A percentile compares a stretch with the other conserved stretches of the same genome.
Evolutionary conservation across 2,113 vertebrate genomes (phyloP).

Genomic region (Xenopus tropicalis): UCB_Xtro_10.0 CM004446.2:65278001-65278500

Average conservation of each 20-base stretch:
- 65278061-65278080: neutral
- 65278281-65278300: no score
- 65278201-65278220: slow-evolving; percentile 47
- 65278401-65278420: no score
- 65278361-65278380: no score
- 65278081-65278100: neutral
- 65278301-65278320: no score
- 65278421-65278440: no score
- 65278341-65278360: no score
- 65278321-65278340: no score
- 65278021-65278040: slow-evolving; percentile 44
- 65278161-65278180: slow-evolving; percentile 50
- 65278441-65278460: no score
- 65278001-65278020: slow-evolving; percentile 34
- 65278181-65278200: slow-evolving; percentile 58
- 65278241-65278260: neutral
- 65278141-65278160: slow-evolving; percentile 49
- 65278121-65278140: slow-evolving; percentile 50
- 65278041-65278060: neutral
- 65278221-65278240: neutral
- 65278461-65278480: no score
- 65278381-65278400: no score
- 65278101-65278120: slow-evolving; percentile 21
- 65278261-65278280: no score
- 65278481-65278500: no score